Percentiles rank a stretch among this genome's conserved stretches.
Conservation (phyloP, 2,113 vertebrate species). For the Hypomesus transpacificus region DNA sequence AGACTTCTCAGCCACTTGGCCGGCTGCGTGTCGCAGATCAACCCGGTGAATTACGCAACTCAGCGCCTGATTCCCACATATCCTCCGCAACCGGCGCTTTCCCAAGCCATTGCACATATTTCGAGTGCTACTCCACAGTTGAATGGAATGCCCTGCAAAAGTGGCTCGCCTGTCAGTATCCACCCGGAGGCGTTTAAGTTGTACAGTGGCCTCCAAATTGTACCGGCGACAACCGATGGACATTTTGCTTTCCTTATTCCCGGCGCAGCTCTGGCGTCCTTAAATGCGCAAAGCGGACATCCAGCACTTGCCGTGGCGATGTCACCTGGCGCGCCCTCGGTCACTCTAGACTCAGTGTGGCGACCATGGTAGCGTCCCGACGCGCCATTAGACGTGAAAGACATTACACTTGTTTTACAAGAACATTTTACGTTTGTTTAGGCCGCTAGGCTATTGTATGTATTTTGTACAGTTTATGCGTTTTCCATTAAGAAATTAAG, state of each 20-base stretch:
- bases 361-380: constrained; percentile 83
- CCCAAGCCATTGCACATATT: constrained; percentile 69
- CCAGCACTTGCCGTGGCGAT: constrained; percentile 42
- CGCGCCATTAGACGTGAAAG: background rate
- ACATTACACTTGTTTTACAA: background rate
- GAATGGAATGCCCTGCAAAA: constrained; percentile 75
- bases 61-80: constrained; percentile 65
- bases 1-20: constrained; percentile 89
- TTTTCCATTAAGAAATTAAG: too few relatives aligned
- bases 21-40: constrained; percentile 89
- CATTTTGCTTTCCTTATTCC: constrained; percentile 91
- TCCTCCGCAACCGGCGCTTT: constrained; percentile 56
- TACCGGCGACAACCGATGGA: constrained; percentile 81
- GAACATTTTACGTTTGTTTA: too few relatives aligned
- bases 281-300: constrained; percentile 65
- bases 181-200: constrained; percentile 73
- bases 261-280: constrained; percentile 75
- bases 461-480: constrained; percentile 43
- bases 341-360: constrained; percentile 88
- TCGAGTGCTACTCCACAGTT: constrained; percentile 63
- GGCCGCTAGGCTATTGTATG: constrained; percentile 19
- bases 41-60: constrained; percentile 75
- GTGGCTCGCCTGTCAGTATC: constrained; percentile 35
- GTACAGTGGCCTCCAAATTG: constrained; percentile 84
- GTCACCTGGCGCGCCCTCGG: constrained; percentile 64